phyloP scores from a whole-genome alignment of 2,888 invertebrate genomes.

The Acanthosepion lycidas region DNA sequence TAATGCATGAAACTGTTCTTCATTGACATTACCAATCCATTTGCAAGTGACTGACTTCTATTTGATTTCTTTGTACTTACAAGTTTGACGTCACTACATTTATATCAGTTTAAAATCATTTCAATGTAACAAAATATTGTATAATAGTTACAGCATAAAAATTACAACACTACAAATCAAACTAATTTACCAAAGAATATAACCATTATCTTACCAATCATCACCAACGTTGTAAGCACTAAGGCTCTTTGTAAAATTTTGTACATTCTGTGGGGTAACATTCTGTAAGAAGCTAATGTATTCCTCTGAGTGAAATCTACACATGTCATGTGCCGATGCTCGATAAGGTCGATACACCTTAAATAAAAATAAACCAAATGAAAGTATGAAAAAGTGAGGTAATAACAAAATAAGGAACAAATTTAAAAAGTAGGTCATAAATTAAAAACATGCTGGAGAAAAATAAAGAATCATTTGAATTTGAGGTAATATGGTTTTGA shows the following conservation, averaged over 20 bases:
- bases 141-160: background rate
- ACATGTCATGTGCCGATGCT: conserved; percentile 97
- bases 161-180: background rate
- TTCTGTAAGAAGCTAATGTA: conserved; percentile 97
- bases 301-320: conserved; percentile 97
- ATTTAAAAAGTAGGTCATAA: too few relatives aligned
- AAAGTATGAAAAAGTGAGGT: too few relatives aligned
- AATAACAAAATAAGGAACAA: too few relatives aligned
- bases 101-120: background rate
- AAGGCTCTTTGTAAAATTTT: conserved; percentile 91
- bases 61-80: background rate
- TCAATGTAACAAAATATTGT: background rate
- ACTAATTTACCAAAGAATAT: background rate
- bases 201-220: conserved; percentile 80
- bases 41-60: too few relatives aligned
- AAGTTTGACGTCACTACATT: background rate
- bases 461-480: too few relatives aligned
- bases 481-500: too few relatives aligned
- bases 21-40: too few relatives aligned
- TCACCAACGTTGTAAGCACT: conserved; percentile 98
- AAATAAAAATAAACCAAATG: conserved; percentile 50
- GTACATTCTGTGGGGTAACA: conserved; percentile 95
- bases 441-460: too few relatives aligned
- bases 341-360: conserved; percentile 94
- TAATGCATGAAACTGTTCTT: too few relatives aligned